Evolutionary conservation across 2,113 vertebrate genomes (phyloP), one percentile per base, ranked within the genome.

Genomic region (Pygoscelis antarcticus): DNA sequence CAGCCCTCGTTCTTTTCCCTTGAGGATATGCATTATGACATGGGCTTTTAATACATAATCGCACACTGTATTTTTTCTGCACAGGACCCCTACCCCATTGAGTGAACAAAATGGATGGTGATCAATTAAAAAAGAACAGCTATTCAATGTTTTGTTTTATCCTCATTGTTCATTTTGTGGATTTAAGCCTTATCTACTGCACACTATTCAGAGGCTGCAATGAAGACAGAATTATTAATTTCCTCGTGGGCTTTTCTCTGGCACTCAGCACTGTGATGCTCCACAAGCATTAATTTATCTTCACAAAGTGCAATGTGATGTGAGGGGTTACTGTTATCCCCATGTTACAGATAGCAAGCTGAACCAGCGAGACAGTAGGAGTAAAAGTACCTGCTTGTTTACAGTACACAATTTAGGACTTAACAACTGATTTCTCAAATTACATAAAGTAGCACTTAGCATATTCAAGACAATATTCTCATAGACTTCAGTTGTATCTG

Each of bases 221-320:
- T 83, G 91, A 95, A 96, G 90, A 93, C 94, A 95, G 94, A 95
- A 96, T 96, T 94, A 96, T 96, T 95, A 96, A 96, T 95, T 93
- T 96, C 96, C 95, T 97, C 64, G 29, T 78, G 86, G 86, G 76
- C 65, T 94, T 94, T 95, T 94, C 88, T 83, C 80, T 93, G 83
- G 76, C 80, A 78, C 60, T 92, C 32, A 71, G 55, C 38, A 90
- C 72, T 8, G 3, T 81, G 83, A 62, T 86, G 76, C 27, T 94
- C 65, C 52, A 40, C 61, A 78, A 84, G 83, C 83, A 89, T 78
- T 94, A 83, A 96, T 96, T 92, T 96, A 83, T 89, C 92, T 96
- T 90, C 79, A 90, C 71, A 71, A 87, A 94, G 72, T 70, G 76
- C 69, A 70, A 1, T 71, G 60, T 83, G 85, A 78, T 90, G 55